Evolutionary conservation across 2,113 vertebrate genomes (phyloP).

Genomic region (Rana temporaria): DNA sequence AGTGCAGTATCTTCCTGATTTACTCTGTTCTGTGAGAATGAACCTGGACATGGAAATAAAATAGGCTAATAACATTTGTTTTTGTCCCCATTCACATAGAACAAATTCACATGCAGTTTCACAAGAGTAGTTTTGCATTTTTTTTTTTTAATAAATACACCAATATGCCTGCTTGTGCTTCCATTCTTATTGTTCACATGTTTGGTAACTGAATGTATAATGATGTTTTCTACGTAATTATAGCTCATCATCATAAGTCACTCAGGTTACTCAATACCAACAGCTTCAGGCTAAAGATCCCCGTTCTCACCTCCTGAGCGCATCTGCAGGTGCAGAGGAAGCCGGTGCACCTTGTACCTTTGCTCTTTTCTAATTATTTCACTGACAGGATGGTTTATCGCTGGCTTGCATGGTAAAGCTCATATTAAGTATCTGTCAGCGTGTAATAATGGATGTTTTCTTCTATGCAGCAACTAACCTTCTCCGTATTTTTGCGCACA

Average conservation of each 20-base stretch:
- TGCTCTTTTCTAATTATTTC: conserved; percentile 51
- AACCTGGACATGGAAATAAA: too few relatives aligned
- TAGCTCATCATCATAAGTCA: neutral
- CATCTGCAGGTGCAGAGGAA: conserved; percentile 17
- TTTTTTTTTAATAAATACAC: too few relatives aligned
- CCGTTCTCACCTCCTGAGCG: neutral
- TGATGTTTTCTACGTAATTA: neutral
- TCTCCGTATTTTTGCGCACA: conserved; percentile 23
- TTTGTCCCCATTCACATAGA: too few relatives aligned
- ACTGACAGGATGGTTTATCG: conserved; percentile 54
- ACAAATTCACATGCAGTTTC: too few relatives aligned
- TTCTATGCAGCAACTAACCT: conserved; percentile 35
- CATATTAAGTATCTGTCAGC: conserved; percentile 56
- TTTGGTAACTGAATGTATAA: neutral
- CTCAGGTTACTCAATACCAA: neutral
- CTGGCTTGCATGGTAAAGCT: conserved; percentile 48
- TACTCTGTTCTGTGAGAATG: too few relatives aligned
- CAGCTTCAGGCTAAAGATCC: neutral
- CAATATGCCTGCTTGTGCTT: too few relatives aligned
- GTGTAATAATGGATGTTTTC: conserved; percentile 50
- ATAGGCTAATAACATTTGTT: too few relatives aligned
- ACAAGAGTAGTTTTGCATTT: too few relatives aligned
- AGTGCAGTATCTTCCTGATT: too few relatives aligned
- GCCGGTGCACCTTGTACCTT: conserved; percentile 18
- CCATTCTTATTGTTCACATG: neutral